Evolutionary conservation across 2,797 vertebrate species (phyloP).

Genomic region (Chrosomus eos): DNA sequence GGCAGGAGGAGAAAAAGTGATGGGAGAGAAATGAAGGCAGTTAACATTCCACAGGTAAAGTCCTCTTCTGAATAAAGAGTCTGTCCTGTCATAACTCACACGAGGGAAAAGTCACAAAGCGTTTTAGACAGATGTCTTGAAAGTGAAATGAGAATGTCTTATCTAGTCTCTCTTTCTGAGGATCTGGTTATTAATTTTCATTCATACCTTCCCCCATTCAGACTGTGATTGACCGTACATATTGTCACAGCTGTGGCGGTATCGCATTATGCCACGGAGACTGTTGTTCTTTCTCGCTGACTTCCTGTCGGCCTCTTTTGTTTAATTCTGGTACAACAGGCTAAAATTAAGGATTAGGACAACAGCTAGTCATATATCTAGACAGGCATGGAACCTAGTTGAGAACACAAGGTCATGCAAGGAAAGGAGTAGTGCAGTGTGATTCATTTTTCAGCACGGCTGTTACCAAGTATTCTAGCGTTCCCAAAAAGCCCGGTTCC

Average conservation of each 20-base stretch:
- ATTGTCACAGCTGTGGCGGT: background rate
- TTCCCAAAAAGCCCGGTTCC: slow-evolving; percentile 37
- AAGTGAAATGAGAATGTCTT: slow-evolving; percentile 10
- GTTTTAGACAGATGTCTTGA: slow-evolving; percentile 1
- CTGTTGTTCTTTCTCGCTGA: background rate
- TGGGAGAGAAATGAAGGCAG: slow-evolving; percentile 28
- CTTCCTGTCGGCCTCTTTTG: background rate
- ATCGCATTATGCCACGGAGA: background rate
- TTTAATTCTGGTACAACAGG: slow-evolving; percentile 24
- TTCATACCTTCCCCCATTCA: background rate
- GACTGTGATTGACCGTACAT: background rate
- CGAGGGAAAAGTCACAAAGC: background rate
- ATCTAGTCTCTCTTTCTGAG: background rate
- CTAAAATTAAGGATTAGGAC: slow-evolving; percentile 21
- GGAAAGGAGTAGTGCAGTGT: background rate
- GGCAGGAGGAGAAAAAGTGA: slow-evolving; percentile 17
- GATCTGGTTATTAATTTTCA: slow-evolving; percentile 11
- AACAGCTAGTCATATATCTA: background rate
- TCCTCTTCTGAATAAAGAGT: slow-evolving; percentile 41
- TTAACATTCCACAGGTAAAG: slow-evolving; percentile 59
- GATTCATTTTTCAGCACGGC: background rate
- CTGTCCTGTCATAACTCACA: slow-evolving; percentile 23
- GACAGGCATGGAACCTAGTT: background rate
- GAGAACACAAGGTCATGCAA: background rate
- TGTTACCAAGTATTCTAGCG: background rate